phyloP scores from a whole-genome alignment of 2,113 vertebrate genomes.

The Dromiciops gliroides region DNA sequence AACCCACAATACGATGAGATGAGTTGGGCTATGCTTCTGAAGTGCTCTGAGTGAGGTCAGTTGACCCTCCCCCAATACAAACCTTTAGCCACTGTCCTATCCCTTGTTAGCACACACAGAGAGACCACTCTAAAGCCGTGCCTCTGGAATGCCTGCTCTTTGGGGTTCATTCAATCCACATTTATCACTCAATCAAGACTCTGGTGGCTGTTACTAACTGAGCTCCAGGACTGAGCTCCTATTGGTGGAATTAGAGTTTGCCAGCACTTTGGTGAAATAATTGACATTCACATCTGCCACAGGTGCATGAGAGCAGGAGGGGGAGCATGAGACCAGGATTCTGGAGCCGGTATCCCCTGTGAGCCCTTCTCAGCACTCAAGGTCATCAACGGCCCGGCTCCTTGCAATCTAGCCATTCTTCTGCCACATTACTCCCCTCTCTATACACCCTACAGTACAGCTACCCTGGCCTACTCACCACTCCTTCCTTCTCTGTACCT shows the following conservation, averaged over 20 bases:
- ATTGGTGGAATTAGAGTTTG: neutral
- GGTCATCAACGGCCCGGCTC: no score
- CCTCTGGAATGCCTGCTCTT: neutral
- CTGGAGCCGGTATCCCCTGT: neutral
- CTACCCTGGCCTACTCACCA: neutral
- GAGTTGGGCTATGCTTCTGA: neutral
- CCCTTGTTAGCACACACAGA: neutral
- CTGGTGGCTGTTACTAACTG: neutral
- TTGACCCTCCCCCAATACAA: neutral
- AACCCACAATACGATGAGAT: neutral
- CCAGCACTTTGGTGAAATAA: neutral
- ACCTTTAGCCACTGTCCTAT: neutral
- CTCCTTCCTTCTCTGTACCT: neutral
- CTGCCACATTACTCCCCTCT: no score
- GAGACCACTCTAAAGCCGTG: neutral
- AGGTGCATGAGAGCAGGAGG: neutral
- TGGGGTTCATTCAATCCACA: neutral
- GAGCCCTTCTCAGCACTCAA: neutral
- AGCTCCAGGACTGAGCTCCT: neutral
- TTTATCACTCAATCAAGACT: neutral
- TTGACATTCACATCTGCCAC: neutral
- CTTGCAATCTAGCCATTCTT: neutral
- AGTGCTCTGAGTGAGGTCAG: neutral
- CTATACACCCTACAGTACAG: no score
- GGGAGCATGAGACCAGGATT: neutral